These are phyloP conservation scores for Spheniscus humboldti DNA, from an alignment of 2,797 vertebrate species.

Conservation along the genomic window DNA sequence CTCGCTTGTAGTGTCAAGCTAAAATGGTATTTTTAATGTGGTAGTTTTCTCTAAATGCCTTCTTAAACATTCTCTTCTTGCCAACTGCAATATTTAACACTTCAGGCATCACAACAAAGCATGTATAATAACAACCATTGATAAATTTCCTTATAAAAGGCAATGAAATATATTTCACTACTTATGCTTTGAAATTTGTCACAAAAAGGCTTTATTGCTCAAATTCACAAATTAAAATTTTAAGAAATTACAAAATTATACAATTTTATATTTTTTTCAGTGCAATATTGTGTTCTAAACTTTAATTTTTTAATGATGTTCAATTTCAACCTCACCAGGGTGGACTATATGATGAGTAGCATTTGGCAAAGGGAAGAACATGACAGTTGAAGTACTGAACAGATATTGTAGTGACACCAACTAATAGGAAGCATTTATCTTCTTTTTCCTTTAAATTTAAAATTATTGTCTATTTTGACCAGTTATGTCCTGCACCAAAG, in stretches of 20 bases:
- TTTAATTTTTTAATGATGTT: constrained; percentile 3
- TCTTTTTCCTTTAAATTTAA: background rate
- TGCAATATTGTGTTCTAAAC: background rate
- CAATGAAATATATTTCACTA: constrained; percentile 25
- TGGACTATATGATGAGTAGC: background rate
- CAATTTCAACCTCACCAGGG: background rate
- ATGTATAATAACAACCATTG: background rate
- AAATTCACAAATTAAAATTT: constrained; percentile 5
- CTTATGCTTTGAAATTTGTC: constrained; percentile 3
- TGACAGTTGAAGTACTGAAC: background rate
- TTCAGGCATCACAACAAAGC: background rate
- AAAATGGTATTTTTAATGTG: background rate
- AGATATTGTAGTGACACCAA: background rate
- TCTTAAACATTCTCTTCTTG: background rate
- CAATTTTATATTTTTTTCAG: background rate
- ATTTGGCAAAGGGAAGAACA: background rate
- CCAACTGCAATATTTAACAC: background rate
- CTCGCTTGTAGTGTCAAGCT: background rate
- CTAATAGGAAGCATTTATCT: background rate
- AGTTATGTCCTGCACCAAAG: background rate
- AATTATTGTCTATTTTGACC: background rate
- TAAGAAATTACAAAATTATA: constrained; percentile 9
- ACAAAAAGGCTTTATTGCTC: background rate
- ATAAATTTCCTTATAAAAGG: constrained; percentile 28
- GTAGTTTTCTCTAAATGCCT: background rate